Evolutionary conservation across 2,797 vertebrate genomes (phyloP).

Genomic region (Chrysocyon brachyurus): DNA sequence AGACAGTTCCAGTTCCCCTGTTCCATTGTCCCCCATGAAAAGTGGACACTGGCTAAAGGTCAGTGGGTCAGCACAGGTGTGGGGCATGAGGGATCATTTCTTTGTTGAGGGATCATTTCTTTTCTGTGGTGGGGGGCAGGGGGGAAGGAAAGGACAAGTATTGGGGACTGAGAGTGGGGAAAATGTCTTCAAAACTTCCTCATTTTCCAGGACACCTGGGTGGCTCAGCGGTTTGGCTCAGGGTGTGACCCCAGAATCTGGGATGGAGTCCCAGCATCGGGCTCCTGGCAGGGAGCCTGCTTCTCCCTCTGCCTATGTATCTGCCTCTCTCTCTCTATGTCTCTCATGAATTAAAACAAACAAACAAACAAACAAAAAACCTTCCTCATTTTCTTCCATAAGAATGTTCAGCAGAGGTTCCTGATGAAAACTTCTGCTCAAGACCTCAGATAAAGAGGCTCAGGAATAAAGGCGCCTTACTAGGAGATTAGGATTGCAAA

Average conservation of each 20-base stretch:
- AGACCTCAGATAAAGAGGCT: too few species aligned
- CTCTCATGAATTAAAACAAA: too few species aligned
- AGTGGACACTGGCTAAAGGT: too few species aligned
- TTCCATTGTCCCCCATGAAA: too few species aligned
- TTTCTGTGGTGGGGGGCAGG: background rate
- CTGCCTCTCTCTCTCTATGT: too few species aligned
- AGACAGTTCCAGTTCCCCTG: accelerated
- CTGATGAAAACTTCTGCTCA: background rate
- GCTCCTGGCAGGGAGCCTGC: too few species aligned
- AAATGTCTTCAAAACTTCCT: background rate
- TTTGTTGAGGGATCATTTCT: background rate
- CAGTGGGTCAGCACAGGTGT: background rate
- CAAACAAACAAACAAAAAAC: too few species aligned
- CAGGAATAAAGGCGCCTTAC: background rate
- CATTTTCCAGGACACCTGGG: background rate
- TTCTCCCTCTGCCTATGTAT: too few species aligned
- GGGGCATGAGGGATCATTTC: background rate
- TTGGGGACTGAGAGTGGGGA: background rate
- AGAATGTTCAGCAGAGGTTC: background rate
- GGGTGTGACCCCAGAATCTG: too few species aligned
- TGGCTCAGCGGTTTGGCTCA: too few species aligned
- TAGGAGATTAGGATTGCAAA: background rate
- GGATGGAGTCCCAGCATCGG: too few species aligned
- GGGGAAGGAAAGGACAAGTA: background rate
- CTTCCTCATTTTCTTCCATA: background rate